A percentile compares a stretch with the other conserved stretches of the same genome.
phyloP scores from a whole-genome alignment of 2,113 vertebrate genomes.

The Stomatorhinus ivindoensis region DNA sequence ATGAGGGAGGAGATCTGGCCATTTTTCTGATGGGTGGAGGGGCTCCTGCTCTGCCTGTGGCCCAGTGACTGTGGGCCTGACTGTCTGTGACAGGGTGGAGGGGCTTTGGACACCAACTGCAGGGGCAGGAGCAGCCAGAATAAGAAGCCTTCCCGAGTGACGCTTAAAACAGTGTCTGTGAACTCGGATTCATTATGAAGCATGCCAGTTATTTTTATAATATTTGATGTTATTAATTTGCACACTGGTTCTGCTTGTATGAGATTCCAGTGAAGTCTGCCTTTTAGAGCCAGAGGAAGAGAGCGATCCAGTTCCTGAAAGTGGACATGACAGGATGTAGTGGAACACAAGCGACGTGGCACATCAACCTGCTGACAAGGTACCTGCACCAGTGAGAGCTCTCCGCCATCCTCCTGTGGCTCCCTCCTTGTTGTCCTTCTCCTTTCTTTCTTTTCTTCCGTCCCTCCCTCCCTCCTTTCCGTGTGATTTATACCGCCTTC shows the following conservation, averaged over 20 bases:
- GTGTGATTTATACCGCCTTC: slow-evolving; percentile 81
- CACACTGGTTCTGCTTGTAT: background rate
- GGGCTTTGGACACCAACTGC: background rate
- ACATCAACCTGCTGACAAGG: background rate
- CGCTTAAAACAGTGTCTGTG: background rate
- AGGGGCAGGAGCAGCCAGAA: background rate
- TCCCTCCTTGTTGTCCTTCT: slow-evolving; percentile 8
- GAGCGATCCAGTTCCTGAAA: background rate
- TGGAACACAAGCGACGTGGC: background rate
- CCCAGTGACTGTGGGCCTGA: background rate
- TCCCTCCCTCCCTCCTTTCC: background rate
- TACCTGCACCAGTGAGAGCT: background rate
- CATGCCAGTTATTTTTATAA: background rate
- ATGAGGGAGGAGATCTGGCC: background rate
- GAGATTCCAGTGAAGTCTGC: background rate
- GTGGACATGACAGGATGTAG: background rate
- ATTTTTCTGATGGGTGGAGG: background rate
- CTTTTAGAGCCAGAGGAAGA: background rate
- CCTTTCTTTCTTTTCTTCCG: slow-evolving; percentile 5
- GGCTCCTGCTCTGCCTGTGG: background rate
- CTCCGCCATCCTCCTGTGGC: background rate
- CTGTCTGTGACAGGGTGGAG: background rate
- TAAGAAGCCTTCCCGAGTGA: background rate
- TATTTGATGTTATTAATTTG: background rate
- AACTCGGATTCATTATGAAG: background rate